Conservation (phyloP, 2,113 vertebrate species). For the Silurus asotus region DNA sequence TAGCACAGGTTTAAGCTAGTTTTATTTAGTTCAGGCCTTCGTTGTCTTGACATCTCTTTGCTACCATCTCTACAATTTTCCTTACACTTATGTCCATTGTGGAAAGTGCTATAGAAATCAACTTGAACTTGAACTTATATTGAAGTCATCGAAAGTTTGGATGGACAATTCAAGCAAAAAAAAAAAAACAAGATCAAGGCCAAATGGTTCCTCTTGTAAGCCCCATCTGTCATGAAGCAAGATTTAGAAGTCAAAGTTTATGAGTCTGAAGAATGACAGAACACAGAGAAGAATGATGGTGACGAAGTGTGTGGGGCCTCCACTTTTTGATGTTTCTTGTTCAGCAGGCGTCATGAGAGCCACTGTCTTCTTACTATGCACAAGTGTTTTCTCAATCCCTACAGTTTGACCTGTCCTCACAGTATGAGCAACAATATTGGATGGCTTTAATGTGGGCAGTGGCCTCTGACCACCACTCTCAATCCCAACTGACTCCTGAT, state of each 20-base stretch:
- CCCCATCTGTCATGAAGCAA: background rate
- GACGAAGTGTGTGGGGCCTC: background rate
- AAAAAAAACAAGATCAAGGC: constrained; percentile 26
- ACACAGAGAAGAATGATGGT: constrained; percentile 3
- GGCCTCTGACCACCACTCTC: constrained; percentile 31
- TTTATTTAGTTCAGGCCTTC: background rate
- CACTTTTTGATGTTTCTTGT: constrained; percentile 23
- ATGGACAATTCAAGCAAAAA: background rate
- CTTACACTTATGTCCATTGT: background rate
- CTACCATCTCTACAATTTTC: background rate
- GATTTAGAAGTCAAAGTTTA: background rate
- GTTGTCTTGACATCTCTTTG: background rate
- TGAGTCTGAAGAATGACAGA: constrained; percentile 20
- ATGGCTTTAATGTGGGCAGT: constrained; percentile 51
- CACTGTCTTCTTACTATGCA: constrained; percentile 9
- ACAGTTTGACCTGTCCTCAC: constrained; percentile 2
- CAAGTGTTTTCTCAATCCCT: background rate
- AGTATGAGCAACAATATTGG: constrained; percentile 41
- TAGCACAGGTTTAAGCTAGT: background rate
- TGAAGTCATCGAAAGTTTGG: background rate
- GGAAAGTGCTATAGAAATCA: no score
- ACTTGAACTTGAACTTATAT: no score
- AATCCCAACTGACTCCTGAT: constrained; percentile 64
- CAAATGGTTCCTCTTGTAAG: background rate
- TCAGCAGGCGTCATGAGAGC: constrained; percentile 1